Base-by-base conservation (phyloP, 2,888 invertebrate genomes). In the Tipula lateralis region DNA sequence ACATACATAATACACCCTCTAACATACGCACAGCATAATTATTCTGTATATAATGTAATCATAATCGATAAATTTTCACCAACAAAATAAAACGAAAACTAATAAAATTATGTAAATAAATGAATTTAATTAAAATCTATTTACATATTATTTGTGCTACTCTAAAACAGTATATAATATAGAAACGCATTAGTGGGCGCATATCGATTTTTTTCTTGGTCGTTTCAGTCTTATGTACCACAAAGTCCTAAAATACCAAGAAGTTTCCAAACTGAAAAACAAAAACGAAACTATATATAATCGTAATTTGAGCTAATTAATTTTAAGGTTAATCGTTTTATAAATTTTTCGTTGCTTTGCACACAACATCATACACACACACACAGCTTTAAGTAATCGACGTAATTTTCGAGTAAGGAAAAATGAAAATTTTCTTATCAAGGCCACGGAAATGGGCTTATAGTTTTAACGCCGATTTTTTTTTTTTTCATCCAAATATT, bases 61-160 rank as follows among this genome's bases (percentile, higher is more conserved):
- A 24, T 24, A 66, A 66, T 66, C 66, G 66, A 66, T 66, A 66
- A 66, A 66, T 24, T 12, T 66, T 24, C 24, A 66, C 66, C 66
- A 19, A 44, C 6, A 16, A 50, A 36, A 36, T 9, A 9, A 50
- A 50, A 16, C n/a, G 44, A 50, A 50, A 50, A 50, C 24, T 66
- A 66, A 66, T 66, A 66, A 66, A 66, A 66, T 66, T 66, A 24
- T 66, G 24, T 24, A 66, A 66, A 66, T 66, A 66, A 66, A 66
- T 66, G 66, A 66, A 66, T 66, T 66, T 24, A 66, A 66, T 66
- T 66, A 66, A 66, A 66, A 9, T 66, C 24, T 66, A 66, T 66
- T 66, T 24, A 24, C 66, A 66, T 44, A 66, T 19, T 66, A n/a
- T 13, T 16, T 66, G 66, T 66, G 24, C 6, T 32, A 32, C 32